Percentiles rank a stretch among this genome's conserved stretches.
Conservation (phyloP, 2,797 vertebrate genomes). For the Hydrophis major region DNA sequence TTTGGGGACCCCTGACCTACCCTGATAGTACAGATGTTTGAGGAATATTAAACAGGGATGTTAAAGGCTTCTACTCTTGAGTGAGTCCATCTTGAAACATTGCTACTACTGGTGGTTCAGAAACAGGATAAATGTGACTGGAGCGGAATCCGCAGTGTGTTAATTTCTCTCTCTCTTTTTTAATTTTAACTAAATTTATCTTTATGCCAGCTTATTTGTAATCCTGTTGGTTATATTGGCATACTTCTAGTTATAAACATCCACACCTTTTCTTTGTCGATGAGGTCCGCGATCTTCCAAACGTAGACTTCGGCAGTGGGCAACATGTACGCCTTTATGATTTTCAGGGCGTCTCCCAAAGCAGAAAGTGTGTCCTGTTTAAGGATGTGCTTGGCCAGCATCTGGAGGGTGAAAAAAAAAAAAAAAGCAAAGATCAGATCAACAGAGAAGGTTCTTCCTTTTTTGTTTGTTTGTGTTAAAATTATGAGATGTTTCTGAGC, state of each 20-base stretch:
- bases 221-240: too few species aligned
- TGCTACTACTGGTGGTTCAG: too few species aligned
- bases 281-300: conserved; percentile 81
- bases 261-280: conserved; percentile 80
- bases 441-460: neutral
- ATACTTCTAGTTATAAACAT: neutral
- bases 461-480: neutral
- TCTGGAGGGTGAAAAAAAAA: conserved; percentile 65
- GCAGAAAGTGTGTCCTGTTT: conserved; percentile 84
- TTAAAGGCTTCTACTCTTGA: neutral
- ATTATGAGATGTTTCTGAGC: neutral
- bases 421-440: neutral
- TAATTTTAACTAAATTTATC: too few species aligned
- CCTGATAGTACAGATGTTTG: neutral
- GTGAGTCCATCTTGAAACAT: neutral
- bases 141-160: neutral
- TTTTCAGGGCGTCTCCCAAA: conserved; percentile 87
- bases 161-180: neutral
- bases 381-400: conserved; percentile 86
- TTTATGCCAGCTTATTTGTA: too few species aligned
- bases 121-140: too few species aligned
- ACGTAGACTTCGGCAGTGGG: conserved; percentile 81
- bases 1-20: too few species aligned
- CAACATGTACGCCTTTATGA: conserved; percentile 83
- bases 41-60: neutral